Base-by-base conservation (phyloP, 2,113 vertebrate species). In the Mungos mungo region DNA sequence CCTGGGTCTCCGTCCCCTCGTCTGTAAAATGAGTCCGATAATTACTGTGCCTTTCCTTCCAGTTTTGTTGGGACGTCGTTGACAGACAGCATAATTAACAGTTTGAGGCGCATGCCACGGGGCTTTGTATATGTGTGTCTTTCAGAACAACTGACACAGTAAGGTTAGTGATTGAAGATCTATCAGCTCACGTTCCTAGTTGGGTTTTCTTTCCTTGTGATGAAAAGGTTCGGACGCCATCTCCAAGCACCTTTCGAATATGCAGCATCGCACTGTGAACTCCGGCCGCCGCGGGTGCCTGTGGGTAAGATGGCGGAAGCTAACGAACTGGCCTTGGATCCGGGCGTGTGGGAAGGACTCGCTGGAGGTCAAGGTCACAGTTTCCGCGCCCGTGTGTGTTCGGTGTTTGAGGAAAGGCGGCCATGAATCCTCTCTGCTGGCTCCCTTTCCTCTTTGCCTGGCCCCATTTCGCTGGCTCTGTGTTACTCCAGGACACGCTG, bases 311-410 rank as follows among this genome's bases (percentile, higher is more conserved):
- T 57, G 31, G 47, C 18, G 54, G 8, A 52, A n/a, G 31, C 16
- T 0, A 16, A n/a, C 15, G 5, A 27, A 9, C 23, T 69, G 25
- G 63, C 16, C 18, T 27, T 2, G 72, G 63, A 29, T n/a, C 52
- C 0, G 0, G 52, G 27, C 1, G 1, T 11, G 11, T 16, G 5
- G 0, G 21, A 25, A 63, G 27, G 11, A 38, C 50, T n/a, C 86
- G 15, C 10, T 10, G 5, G 10, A 35, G 45, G 8, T 65, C 6
- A 0, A 0, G 7, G 35, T 7, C 7, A 1, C 10, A 2, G 50
- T 16, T 23, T 15, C 15, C 21, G 52, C 0, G 1, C 31, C 35
- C 4, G 7, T 38, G 25, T 7, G 14, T 27, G 54, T 27, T 9
- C 38, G 27, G 38, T 8, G 72, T 29, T 52, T 33, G 88, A 52